Conservation (phyloP, 2,888 invertebrate species). For the Ernsta delagoae region DNA sequence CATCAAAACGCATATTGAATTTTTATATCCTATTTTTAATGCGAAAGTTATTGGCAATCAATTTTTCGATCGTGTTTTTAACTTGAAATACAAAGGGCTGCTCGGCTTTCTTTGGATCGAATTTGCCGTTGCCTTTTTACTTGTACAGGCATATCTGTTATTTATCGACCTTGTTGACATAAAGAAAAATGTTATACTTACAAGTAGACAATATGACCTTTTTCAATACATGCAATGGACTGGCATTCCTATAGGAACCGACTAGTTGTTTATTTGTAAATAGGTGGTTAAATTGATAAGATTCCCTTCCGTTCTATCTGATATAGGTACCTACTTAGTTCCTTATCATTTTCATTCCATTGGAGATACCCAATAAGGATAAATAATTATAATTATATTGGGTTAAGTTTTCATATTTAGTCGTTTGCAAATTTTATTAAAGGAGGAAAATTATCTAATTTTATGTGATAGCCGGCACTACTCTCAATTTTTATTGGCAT, state of each 20-base stretch:
- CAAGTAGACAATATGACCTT: neutral
- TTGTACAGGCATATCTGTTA: neutral
- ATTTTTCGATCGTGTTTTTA: conserved; percentile 31
- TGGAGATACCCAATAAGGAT: too few species aligned
- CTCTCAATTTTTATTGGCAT: too few species aligned
- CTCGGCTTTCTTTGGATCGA: conserved; percentile 7
- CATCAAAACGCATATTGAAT: conserved; percentile 62
- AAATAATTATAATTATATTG: too few species aligned
- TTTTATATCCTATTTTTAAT: conserved; percentile 47
- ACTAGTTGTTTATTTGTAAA: too few species aligned
- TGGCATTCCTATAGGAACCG: neutral
- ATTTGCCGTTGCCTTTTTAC: conserved; percentile 1
- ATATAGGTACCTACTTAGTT: too few species aligned
- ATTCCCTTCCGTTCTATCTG: too few species aligned
- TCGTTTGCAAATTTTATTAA: too few species aligned
- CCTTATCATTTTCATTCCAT: too few species aligned
- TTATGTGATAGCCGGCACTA: too few species aligned
- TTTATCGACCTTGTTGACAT: neutral
- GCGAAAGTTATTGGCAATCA: conserved; percentile 37
- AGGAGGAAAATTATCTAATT: too few species aligned
- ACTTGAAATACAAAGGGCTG: conserved; percentile 18
- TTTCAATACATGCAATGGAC: neutral
- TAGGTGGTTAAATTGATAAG: too few species aligned
- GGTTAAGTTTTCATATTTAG: too few species aligned
- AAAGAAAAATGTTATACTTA: neutral